Evolutionary conservation across 2,113 vertebrate species (phyloP), one percentile per base, ranked within the genome.

Genomic region (Leucopternis melanops): DNA sequence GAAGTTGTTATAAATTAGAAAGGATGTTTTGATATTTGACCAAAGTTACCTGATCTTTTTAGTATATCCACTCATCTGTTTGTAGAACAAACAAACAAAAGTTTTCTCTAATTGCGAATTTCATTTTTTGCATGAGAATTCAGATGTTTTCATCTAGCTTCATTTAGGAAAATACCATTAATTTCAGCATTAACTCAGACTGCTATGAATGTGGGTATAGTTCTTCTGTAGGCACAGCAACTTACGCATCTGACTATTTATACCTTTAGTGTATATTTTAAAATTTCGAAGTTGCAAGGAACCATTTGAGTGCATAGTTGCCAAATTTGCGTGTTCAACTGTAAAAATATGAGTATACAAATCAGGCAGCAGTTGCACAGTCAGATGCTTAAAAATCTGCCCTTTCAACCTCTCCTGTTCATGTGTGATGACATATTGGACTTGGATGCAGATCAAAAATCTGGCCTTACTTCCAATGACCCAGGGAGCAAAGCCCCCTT

Each of bases 391-490:
- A 45, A 91, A 96, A 92, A 59, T 66, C 29, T 84, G 38, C 80
- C 75, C 91, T 94, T 86, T 92, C 89, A 84, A 92, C 71, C 63
- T 84, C 52, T 92, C 27, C 57, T 90, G 55, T 86, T 92, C 79
- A 25, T 93, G 49, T 83, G 63, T 86, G 88, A 81, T 97, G 93
- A 96, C 82, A 90, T 90, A 74, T 34, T 92, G 42, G 90, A 84
- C 82, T 94, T 94, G 88, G 69, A 90, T 55, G 47, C 47, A 88
- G 86, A 83, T 74, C 90, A 92, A 88, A 92, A 95, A 82, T 88
- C 82, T 88, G 67, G 59, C 49, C 63, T 81, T 74, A 31, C 34
- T 86, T 90, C 86, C 88, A 90, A 19, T 82, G 80, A 88, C 75
- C 71, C 66, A 20, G 67, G 52, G 85, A 75, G 61, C 32, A 93